A percentile compares a stretch with the other conserved stretches of the same genome.
These are phyloP conservation scores for Conus canariensis DNA, from an alignment of 2,888 invertebrate species.

Conservation along the genomic window DNA sequence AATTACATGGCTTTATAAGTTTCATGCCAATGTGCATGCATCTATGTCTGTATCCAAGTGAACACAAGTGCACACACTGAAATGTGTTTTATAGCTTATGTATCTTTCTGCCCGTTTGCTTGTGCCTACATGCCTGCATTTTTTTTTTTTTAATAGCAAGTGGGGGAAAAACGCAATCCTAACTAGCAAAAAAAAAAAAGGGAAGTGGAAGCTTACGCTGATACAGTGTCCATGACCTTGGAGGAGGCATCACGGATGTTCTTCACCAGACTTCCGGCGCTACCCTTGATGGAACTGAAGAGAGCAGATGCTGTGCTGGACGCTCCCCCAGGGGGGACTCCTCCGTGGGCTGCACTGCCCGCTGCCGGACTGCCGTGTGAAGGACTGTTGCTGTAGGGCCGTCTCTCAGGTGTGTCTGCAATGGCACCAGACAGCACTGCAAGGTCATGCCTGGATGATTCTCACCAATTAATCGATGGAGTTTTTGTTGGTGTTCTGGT, in stretches of 20 bases:
- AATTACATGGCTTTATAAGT: no score
- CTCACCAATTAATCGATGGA: no score
- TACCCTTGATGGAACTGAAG: conserved; percentile 90
- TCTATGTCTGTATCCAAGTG: no score
- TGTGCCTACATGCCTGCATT: no score
- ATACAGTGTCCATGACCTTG: conserved; percentile 96
- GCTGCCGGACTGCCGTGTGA: conserved; percentile 21
- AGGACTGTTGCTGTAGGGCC: conserved; percentile 42
- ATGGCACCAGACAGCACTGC: background rate
- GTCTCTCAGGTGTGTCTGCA: conserved; percentile 49
- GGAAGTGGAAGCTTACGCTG: conserved; percentile 69
- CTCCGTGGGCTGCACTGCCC: conserved; percentile 34
- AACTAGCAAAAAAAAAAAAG: background rate
- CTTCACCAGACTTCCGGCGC: conserved; percentile 94
- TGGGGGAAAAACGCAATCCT: background rate
- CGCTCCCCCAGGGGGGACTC: conserved; percentile 15
- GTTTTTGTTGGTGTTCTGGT: no score
- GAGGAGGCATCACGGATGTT: conserved; percentile 97
- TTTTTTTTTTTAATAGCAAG: no score
- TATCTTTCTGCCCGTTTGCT: no score
- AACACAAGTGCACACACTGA: no score
- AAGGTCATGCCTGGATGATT: background rate
- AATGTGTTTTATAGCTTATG: no score
- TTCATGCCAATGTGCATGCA: no score
- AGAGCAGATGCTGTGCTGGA: conserved; percentile 77